Evolutionary conservation across 2,797 vertebrate species (phyloP).

Genomic region (Amazona ochrocephala): DNA sequence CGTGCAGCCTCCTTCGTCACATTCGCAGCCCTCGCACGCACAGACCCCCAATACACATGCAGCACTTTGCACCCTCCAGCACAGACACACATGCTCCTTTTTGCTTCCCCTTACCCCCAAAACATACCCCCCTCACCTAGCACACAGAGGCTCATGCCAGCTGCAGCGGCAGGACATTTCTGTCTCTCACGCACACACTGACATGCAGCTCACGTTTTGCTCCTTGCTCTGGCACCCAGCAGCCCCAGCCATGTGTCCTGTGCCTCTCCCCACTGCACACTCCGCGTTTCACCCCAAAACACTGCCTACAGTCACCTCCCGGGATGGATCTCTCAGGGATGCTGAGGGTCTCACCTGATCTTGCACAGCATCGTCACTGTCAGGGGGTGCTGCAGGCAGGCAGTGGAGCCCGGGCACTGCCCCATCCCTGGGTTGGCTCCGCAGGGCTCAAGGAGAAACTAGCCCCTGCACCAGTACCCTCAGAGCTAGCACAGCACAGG

Average conservation of each 20-base stretch:
- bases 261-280: background rate
- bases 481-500: background rate
- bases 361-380: background rate
- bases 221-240: background rate
- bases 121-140: rapidly evolving
- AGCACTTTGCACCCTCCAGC: background rate
- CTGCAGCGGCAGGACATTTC: background rate
- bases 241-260: too few relatives aligned
- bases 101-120: background rate
- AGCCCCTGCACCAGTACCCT: background rate
- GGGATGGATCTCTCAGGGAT: background rate
- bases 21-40: background rate
- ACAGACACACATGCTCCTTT: rapidly evolving
- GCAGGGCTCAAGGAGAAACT: background rate
- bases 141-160: rapidly evolving
- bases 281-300: background rate
- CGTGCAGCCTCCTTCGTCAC: background rate
- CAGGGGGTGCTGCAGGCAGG: background rate
- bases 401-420: background rate
- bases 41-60: rapidly evolving
- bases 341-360: background rate
- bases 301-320: background rate
- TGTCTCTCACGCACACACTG: rapidly evolving
- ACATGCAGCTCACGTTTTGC: rapidly evolving
- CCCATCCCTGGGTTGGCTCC: background rate